These are phyloP conservation scores for Limonius californicus DNA, from an alignment of 1,140 invertebrate species.

Conservation along the genomic window DNA sequence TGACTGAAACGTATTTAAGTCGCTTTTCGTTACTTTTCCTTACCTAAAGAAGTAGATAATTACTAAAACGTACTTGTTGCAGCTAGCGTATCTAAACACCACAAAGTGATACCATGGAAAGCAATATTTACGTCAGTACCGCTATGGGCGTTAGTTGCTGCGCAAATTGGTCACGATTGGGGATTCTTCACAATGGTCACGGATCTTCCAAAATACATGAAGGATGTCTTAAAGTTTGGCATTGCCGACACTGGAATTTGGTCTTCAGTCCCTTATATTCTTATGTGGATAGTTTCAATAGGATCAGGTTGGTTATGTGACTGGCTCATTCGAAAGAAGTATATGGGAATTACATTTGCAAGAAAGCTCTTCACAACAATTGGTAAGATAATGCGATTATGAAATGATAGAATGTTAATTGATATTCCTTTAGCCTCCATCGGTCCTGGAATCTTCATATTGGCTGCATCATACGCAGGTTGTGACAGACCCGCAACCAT, in stretches of 20 bases:
- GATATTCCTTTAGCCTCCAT: slow-evolving; percentile 59
- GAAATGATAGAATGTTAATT: neutral
- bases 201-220: slow-evolving; percentile 90
- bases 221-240: slow-evolving; percentile 78
- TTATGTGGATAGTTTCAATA: slow-evolving; percentile 71
- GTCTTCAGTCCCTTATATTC: slow-evolving; percentile 66
- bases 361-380: slow-evolving; percentile 72
- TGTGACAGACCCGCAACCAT: slow-evolving; percentile 64
- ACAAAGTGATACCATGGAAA: slow-evolving; percentile 57
- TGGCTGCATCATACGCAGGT: slow-evolving; percentile 76
- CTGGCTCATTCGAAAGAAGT: slow-evolving; percentile 57
- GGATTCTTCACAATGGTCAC: slow-evolving; percentile 92
- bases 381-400: slow-evolving; percentile 55
- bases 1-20: too few relatives aligned
- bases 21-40: too few relatives aligned
- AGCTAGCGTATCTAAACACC: slow-evolving; percentile 42
- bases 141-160: slow-evolving; percentile 68
- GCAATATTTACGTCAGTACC: slow-evolving; percentile 71
- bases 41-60: too few relatives aligned
- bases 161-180: slow-evolving; percentile 86
- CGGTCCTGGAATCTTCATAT: slow-evolving; percentile 71
- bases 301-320: slow-evolving; percentile 65
- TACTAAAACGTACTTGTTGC: too few relatives aligned
- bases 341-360: slow-evolving; percentile 58
- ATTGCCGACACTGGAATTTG: slow-evolving; percentile 68